Evolutionary conservation across 30 jellyfish, hydroid and myxozoan genomes (phyloP), one percentile per base, ranked within the genome.

Genomic region (Cassiopea andromeda): DNA sequence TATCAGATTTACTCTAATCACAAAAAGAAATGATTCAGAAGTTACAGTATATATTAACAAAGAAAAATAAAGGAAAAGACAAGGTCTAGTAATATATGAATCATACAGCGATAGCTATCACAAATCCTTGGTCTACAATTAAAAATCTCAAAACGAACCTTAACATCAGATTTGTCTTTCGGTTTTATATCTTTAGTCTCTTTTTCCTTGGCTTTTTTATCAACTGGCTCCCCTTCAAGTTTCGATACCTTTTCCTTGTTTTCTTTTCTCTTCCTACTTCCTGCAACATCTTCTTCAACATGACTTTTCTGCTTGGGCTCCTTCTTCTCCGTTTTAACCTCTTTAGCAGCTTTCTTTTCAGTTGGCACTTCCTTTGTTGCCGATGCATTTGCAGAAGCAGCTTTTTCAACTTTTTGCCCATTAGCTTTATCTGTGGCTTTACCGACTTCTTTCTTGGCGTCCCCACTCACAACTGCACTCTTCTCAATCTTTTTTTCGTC

Each of bases 171-270:
- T 17, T 75, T 85, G 27, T 85, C 92, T n/a, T 85, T 85, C 4
- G 86, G 43, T 66, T 82, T 90, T 6, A 60, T 73, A 74, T 67
- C 84, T 57, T 64, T 84, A 49, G 86, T 10, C 46, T 90, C 92
- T 66, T 58, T 83, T 44, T 82, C 90, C 61, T 69, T 91, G 18
- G 38, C 80, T 48, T 69, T 80, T 73, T 79, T 69, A 38, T 57
- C 90, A 45, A 59, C 69, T 1, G 95, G 86, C 49, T 88, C 90
- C 66, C 90, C 95, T 78, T 91, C 92, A 1, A 69, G 83, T 74
- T 78, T 93, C 44, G 87, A 60, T 4, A 46, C 87, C 44, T 82
- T 88, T 68, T 70, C 93, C 48, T 78, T 73, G 46, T 2, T 70
- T 43, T 88, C 97, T 71, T 91, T 88, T 47, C 89, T 80, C 74